Conservation (phyloP, 2,888 invertebrate species). For the Rhogogaster chlorosoma region DNA sequence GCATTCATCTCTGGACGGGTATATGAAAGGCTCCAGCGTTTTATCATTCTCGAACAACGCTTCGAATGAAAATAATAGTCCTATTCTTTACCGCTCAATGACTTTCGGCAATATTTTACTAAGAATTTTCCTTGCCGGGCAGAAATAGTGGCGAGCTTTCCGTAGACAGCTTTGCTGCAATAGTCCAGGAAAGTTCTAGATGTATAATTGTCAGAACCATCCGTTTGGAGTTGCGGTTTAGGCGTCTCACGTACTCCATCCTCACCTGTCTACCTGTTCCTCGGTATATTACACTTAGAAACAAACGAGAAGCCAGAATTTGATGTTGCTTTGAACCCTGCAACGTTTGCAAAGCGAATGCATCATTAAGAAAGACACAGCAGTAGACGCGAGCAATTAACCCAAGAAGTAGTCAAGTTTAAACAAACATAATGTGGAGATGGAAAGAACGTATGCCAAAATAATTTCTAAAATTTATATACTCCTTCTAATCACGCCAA, state of each 20-base stretch:
- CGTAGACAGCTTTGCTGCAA: neutral
- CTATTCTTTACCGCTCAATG: constrained; percentile 9
- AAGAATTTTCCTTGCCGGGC: neutral
- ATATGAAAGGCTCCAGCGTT: neutral
- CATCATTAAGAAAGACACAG: neutral
- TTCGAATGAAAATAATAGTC: neutral
- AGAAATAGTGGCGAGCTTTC: neutral
- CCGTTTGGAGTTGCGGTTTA: neutral
- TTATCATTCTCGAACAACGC: neutral
- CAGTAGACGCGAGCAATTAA: neutral
- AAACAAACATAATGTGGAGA: neutral
- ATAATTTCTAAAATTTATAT: neutral
- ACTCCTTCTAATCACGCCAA: neutral
- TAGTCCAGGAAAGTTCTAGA: neutral
- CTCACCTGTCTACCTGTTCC: neutral
- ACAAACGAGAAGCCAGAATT: neutral
- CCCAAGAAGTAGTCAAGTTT: neutral
- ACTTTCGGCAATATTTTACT: neutral
- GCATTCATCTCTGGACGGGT: neutral
- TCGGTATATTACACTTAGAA: neutral
- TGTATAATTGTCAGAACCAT: constrained; percentile 16
- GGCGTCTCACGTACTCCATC: neutral
- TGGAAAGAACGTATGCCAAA: neutral
- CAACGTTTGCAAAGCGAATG: neutral
- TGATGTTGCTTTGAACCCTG: constrained; percentile 4